Base-by-base conservation (phyloP, 2,113 vertebrate genomes). In the Silurus meridionalis region DNA sequence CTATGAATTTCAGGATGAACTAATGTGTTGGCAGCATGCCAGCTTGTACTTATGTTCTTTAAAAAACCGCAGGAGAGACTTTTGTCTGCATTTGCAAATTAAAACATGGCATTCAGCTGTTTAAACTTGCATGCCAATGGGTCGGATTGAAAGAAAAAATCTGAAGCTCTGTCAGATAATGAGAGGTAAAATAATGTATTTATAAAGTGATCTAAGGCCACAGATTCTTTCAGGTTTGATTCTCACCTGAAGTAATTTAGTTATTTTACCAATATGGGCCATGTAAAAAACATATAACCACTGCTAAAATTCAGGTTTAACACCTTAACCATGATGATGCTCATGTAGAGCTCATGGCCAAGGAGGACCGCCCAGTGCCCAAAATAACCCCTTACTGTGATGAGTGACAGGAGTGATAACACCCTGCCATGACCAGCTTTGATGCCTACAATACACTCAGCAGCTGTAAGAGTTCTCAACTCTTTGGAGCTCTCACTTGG, bases 381-480 rank as follows among this genome's bases (percentile, higher is more conserved):
- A 2, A 77, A 87, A 83, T 83, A 83, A 77, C 81, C 60, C 86
- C 85, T 87, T 14, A 5, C 69, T 61, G 78, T 57, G 58, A 77
- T 87, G 86, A 87, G 28, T 83, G 80, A 87, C 85, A 83, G 85
- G 80, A 71, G 79, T 53, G 85, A 87, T 87, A 87, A 82, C 86
- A 83, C 80, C 71, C 85, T 82, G 85, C 80, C 80, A 82, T 82
- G 80, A n/a, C 80, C 72, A 78, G 80, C 86, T 87, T 78, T 87
- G 86, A 83, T 83, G 71, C 60, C 60, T 83, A 61, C 80, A 87
- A 83, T 83, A 55, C 85, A 58, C 77, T 60, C 64, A 81, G 66
- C 85, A 86, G 78, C 85, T 87, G 57, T 60, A 82, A 75, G 85
- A 82, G 80, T 64, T 82, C 80, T 37, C 80, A 55, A 69, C 15